phyloP scores from a whole-genome alignment of 2,888 invertebrate genomes.

The Clanis bilineata region DNA sequence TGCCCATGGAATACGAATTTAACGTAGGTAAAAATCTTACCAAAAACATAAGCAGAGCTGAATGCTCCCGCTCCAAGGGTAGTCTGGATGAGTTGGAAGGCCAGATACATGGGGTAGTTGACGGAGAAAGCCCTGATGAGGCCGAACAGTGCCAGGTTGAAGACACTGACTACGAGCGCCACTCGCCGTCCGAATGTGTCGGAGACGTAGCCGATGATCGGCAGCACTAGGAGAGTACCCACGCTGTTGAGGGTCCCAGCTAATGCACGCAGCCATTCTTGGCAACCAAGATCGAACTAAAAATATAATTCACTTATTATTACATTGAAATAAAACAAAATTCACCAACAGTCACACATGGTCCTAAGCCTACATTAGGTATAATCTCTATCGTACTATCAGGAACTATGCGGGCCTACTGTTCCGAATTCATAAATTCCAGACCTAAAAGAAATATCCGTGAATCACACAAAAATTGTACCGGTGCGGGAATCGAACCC shows the following conservation, averaged over 20 bases:
- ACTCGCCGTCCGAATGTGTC: slow-evolving; percentile 83
- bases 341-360: no score
- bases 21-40: slow-evolving; percentile 31
- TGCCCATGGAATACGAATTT: no score
- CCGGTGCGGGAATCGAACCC: no score
- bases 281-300: slow-evolving; percentile 85
- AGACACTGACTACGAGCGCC: slow-evolving; percentile 71
- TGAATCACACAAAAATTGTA: no score
- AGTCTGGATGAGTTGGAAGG: slow-evolving; percentile 78
- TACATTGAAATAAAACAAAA: no score
- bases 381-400: no score
- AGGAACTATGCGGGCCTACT: no score
- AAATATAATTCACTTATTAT: slow-evolving; percentile 27
- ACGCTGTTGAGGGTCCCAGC: slow-evolving; percentile 87
- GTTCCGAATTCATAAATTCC: no score
- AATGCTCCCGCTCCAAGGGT: slow-evolving; percentile 77
- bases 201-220: slow-evolving; percentile 86
- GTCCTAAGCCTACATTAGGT: no score
- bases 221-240: slow-evolving; percentile 86
- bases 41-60: slow-evolving; percentile 73
- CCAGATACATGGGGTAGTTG: slow-evolving; percentile 79
- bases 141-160: slow-evolving; percentile 72
- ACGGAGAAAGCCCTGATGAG: slow-evolving; percentile 79
- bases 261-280: slow-evolving; percentile 86
- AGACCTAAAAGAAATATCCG: no score